Percentiles rank a stretch among this genome's conserved stretches.
Conservation (phyloP, 2,113 vertebrate species). For the Irena cyanogastra region DNA sequence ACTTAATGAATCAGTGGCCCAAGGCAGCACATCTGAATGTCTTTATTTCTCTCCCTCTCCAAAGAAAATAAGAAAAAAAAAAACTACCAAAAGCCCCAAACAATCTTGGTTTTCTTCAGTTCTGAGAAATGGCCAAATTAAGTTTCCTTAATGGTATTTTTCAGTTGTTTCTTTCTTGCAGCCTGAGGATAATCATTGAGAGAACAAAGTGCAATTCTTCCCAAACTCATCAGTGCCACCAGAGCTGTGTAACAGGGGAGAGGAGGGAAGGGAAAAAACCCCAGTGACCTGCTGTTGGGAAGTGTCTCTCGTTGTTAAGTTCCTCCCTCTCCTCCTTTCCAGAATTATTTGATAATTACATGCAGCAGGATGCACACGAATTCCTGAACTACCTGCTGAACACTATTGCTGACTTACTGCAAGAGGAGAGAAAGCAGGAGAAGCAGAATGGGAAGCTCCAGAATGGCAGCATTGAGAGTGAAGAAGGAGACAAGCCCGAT, state of each 20-base stretch:
- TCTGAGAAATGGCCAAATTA: not conserved
- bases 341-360: slow-evolving; percentile 94
- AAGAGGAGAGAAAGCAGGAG: slow-evolving; percentile 75
- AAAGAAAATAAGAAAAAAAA: not conserved
- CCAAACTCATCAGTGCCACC: not conserved
- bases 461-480: slow-evolving; percentile 74
- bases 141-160: not conserved
- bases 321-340: not conserved
- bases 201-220: not conserved
- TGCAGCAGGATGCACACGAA: slow-evolving; percentile 93
- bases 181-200: not conserved
- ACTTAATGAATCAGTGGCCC: not conserved
- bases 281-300: not conserved
- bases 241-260: not conserved
- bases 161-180: not conserved
- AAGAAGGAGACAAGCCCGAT: slow-evolving; percentile 80
- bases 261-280: not conserved
- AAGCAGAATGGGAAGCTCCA: slow-evolving; percentile 73
- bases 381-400: slow-evolving; percentile 94
- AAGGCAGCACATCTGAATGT: not conserved
- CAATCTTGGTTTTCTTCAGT: not conserved
- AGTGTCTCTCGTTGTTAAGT: not conserved
- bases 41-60: not conserved
- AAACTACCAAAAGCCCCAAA: not conserved
- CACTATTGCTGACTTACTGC: slow-evolving; percentile 89